Evolutionary conservation across 2,797 vertebrate species (phyloP).

Genomic region (Masticophis lateralis): DNA sequence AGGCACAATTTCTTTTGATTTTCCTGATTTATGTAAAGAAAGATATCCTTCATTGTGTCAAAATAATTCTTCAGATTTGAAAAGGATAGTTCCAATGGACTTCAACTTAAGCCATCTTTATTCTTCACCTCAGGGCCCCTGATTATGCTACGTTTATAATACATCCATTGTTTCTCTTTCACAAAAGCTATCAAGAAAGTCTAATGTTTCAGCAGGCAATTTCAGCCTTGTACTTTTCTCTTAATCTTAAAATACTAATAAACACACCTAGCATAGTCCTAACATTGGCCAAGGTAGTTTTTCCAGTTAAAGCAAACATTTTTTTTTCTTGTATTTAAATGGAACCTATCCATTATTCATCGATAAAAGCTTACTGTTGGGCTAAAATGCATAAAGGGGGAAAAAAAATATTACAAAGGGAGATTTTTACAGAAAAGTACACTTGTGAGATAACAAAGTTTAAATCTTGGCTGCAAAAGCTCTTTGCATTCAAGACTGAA

Average conservation of each 20-base stretch:
- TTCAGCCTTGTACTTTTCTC: conserved; percentile 30
- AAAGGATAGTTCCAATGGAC: not conserved
- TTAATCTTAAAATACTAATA: conserved; percentile 45
- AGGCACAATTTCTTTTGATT: not conserved
- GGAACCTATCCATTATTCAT: conserved; percentile 34
- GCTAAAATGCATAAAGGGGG: conserved; percentile 25
- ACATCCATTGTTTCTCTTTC: conserved; percentile 39
- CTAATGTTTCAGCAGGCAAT: conserved; percentile 33
- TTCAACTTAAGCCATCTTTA: not conserved
- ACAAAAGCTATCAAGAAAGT: conserved; percentile 40
- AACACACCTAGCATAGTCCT: not conserved
- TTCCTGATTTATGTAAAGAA: not conserved
- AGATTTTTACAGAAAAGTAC: conserved; percentile 39
- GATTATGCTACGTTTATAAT: conserved; percentile 33
- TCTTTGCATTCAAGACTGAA: conserved; percentile 18
- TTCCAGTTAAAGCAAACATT: conserved; percentile 22
- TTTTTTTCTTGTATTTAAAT: conserved; percentile 27
- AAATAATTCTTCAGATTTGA: not conserved
- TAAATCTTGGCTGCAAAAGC: not conserved
- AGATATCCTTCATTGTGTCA: not conserved
- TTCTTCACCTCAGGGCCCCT: conserved; percentile 23
- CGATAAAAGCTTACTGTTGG: conserved; percentile 9
- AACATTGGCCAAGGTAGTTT: conserved; percentile 25
- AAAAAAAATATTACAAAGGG: conserved; percentile 4
- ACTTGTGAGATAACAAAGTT: conserved; percentile 21